Evolutionary conservation across 1,140 invertebrate species (phyloP), one percentile per base, ranked within the genome.

Genomic region (Batillaria attramentaria): DNA sequence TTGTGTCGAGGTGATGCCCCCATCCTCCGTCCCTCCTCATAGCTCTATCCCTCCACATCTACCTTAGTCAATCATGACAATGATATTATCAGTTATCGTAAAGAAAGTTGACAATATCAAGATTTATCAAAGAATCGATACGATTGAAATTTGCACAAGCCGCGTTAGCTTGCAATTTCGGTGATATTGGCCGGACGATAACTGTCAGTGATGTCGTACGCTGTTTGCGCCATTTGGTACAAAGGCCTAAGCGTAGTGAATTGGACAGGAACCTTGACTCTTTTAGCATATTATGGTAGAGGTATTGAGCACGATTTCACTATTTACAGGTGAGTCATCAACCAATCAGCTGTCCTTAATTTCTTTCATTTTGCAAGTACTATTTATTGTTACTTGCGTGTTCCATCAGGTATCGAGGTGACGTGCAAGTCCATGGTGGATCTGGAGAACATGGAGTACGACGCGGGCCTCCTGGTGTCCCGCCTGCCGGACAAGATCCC

Each of bases 401-500:
- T 10, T 24, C 54, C 37, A n/a, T 18, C 35, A 39, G 39, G 10
- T 16, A n/a, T 75, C 20, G 18, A 37, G 54, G 57, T 75, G 73
- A 75, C 33, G 5, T 75, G 73, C 73, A 60, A 39, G 57, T 33
- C 31, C 35, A 75, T 39, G 13, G 31, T 62, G 16, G 73, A 75
- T 37, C 54, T 65, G 35, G 3, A 35, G 24, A 10, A 3, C 28
- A 13, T 6, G 31, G 57, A 62, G 20, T 37, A 39, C 16, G 73
- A 75, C 31, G 54, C 73, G 35, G 73, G 73, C n/a, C 16, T 75
- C 3, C 13, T 75, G 6, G 37, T 65, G 5, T 75, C 73, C 37
- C 28, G 37, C 16, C 37, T 75, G 73, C 73, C 73, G 2, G n/a
- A 28, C 0, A n/a, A 28, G n/a, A 75, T 75, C 73, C 73, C 73